Conservation (phyloP, 1,140 invertebrate species). For the Helicorthomorpha holstii region DNA sequence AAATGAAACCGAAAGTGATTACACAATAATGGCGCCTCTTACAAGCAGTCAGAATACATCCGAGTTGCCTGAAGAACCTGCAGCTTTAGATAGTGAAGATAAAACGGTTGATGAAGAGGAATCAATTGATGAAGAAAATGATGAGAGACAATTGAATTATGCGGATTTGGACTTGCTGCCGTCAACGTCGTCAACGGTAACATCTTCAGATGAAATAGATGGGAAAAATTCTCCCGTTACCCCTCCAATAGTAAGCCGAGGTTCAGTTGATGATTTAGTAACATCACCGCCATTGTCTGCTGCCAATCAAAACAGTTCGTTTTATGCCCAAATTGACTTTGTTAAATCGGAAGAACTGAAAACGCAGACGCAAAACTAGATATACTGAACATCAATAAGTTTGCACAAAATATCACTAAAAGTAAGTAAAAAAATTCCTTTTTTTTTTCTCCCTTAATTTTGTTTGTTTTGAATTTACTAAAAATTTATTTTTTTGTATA, state of each 20-base stretch:
- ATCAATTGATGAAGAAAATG: slow-evolving; percentile 14
- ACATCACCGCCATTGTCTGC: neutral
- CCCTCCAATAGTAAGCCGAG: slow-evolving; percentile 13
- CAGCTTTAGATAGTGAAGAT: neutral
- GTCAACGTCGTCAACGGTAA: slow-evolving; percentile 5
- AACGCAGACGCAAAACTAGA: neutral
- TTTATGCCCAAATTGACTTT: slow-evolving; percentile 55
- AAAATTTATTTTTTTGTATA: too few relatives aligned
- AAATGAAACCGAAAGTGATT: slow-evolving; percentile 1
- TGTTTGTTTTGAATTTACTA: too few relatives aligned
- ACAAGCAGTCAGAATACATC: neutral
- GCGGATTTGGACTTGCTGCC: slow-evolving; percentile 43
- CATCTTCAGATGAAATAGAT: slow-evolving; percentile 7
- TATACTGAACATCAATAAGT: too few relatives aligned
- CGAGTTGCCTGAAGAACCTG: neutral
- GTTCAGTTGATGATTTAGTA: slow-evolving; percentile 24
- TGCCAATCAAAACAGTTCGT: neutral
- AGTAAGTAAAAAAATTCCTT: too few relatives aligned
- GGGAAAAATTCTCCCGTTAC: slow-evolving; percentile 13
- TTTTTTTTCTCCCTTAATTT: too few relatives aligned
- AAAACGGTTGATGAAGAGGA: neutral
- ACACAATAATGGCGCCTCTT: neutral
- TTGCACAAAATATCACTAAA: too few relatives aligned
- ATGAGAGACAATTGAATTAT: slow-evolving; percentile 37
- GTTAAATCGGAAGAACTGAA: slow-evolving; percentile 33